Percentiles rank a stretch among this genome's conserved stretches.
Evolutionary conservation across 2,113 vertebrate genomes (phyloP).

Genomic region (Hymenochirus boettgeri): DNA sequence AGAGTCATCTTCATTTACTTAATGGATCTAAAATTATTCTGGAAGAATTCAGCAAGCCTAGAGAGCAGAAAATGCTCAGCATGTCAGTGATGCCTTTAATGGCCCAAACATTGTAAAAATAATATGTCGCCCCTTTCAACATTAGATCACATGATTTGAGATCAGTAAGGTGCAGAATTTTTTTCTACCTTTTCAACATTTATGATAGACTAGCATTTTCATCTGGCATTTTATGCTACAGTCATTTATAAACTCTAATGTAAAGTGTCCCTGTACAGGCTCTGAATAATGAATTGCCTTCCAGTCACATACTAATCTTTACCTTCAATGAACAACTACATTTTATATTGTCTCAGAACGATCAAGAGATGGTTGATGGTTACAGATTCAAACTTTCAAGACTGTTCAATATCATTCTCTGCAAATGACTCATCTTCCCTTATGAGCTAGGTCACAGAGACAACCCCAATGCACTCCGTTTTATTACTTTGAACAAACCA

Average conservation of each 20-base stretch:
- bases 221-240: not conserved
- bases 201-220: too few species aligned
- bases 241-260: not conserved
- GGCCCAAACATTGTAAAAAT: too few species aligned
- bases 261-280: not conserved
- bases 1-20: too few species aligned
- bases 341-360: not conserved
- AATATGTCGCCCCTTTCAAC: too few species aligned
- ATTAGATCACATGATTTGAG: too few species aligned
- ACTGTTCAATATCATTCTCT: constrained; percentile 10
- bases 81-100: too few species aligned
- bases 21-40: too few species aligned
- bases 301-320: not conserved
- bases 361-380: not conserved
- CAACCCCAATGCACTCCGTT: constrained; percentile 14
- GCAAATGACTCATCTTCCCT: constrained; percentile 5
- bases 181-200: too few species aligned
- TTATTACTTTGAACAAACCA: constrained; percentile 9
- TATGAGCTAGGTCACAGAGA: constrained; percentile 13
- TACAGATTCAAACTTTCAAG: not conserved
- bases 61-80: too few species aligned
- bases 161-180: too few species aligned
- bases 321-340: not conserved
- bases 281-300: not conserved
- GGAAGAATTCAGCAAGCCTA: too few species aligned